These are phyloP conservation scores for Pristionchus maxplancki DNA, from an alignment of 2,888 invertebrate genomes.

Conservation along the genomic window DNA sequence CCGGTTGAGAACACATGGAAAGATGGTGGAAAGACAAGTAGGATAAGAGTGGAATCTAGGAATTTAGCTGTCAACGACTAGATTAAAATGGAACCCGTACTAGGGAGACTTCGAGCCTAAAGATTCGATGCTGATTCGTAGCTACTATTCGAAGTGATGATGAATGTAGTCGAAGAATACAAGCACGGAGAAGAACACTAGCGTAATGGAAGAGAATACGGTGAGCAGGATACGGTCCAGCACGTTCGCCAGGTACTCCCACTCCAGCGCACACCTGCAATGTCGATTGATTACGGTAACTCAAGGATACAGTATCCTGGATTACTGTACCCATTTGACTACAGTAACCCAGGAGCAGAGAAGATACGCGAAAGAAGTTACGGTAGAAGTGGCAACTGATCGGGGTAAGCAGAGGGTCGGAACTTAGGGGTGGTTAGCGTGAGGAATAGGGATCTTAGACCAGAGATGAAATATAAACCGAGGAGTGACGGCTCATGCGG, in stretches of 20 bases:
- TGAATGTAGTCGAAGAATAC: constrained; percentile 68
- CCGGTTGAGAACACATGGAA: not conserved
- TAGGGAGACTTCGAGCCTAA: too few relatives aligned
- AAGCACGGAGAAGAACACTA: constrained; percentile 69
- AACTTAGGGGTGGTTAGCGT: constrained; percentile 39
- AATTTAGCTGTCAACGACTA: not conserved
- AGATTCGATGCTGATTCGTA: not conserved
- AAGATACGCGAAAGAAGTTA: not conserved
- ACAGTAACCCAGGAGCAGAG: not conserved
- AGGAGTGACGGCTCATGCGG: not conserved
- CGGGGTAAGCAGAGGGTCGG: not conserved
- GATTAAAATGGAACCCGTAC: not conserved
- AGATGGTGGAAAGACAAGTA: constrained; percentile 5
- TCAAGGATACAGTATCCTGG: not conserved
- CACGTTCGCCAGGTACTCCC: constrained; percentile 76
- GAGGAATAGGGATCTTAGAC: not conserved
- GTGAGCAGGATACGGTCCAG: constrained; percentile 72
- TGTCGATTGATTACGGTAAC: constrained; percentile 38
- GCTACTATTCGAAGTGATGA: constrained; percentile 1
- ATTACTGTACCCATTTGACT: not conserved
- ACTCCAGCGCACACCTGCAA: constrained; percentile 73
- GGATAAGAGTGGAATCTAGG: not conserved
- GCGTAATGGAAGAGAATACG: constrained; percentile 67
- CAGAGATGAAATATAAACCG: constrained; percentile 1
- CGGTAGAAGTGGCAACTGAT: not conserved